Conservation (phyloP, 2,113 vertebrate species). For the Eolophus roseicapilla region DNA sequence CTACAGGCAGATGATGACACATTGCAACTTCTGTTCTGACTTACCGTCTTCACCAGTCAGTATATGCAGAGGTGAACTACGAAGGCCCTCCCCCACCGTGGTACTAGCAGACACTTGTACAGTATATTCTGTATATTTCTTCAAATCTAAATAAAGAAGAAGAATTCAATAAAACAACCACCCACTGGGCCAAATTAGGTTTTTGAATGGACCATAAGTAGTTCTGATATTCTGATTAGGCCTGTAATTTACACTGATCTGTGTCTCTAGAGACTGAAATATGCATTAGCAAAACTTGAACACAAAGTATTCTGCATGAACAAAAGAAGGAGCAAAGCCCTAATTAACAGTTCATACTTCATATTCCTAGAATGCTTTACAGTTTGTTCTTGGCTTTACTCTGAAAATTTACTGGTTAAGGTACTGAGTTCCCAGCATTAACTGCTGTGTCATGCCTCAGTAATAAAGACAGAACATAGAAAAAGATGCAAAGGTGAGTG, state of each 20-base stretch:
- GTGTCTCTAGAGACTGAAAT: not conserved
- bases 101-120: slow-evolving; percentile 79
- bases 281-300: not conserved
- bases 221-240: not conserved
- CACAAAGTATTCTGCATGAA: not conserved
- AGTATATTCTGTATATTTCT: slow-evolving; percentile 74
- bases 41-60: slow-evolving; percentile 82
- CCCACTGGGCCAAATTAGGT: not conserved
- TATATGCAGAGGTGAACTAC: slow-evolving; percentile 65
- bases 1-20: not conserved
- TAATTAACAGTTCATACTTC: not conserved
- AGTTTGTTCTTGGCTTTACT: not conserved
- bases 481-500: not conserved
- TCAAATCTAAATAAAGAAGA: slow-evolving; percentile 69
- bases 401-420: not conserved
- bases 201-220: not conserved
- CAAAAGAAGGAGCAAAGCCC: not conserved
- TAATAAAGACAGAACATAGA: not conserved
- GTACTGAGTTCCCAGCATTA: not conserved
- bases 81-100: slow-evolving; percentile 71
- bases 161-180: not conserved
- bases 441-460: not conserved
- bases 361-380: not conserved
- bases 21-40: not conserved
- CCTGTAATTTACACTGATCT: not conserved